Percentiles rank a stretch among this genome's conserved stretches.
These are phyloP conservation scores for Cyanistes caeruleus DNA, from an alignment of 2,113 vertebrate genomes.

Conservation along the genomic window DNA sequence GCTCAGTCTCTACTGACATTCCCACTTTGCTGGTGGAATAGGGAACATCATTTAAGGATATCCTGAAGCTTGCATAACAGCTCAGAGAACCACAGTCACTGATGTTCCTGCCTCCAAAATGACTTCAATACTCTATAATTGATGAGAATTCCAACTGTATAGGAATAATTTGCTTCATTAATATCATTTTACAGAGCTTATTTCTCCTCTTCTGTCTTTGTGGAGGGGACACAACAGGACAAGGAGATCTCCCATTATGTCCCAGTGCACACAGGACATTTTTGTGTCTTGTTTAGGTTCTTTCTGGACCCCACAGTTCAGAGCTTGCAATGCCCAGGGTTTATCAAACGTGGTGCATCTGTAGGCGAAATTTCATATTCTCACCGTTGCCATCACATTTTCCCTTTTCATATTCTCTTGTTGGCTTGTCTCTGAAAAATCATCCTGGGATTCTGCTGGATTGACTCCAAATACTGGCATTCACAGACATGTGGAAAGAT, in stretches of 20 bases:
- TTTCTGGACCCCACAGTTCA: neutral
- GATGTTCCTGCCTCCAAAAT: neutral
- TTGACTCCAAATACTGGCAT: neutral
- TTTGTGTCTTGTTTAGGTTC: neutral
- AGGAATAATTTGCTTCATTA: neutral
- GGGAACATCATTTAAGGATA: neutral
- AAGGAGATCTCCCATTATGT: neutral
- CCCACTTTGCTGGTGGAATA: neutral
- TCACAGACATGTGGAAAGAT: neutral
- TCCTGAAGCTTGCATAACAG: neutral
- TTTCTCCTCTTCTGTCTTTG: neutral
- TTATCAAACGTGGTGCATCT: accelerated
- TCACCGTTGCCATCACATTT: neutral
- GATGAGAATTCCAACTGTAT: neutral
- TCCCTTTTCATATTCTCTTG: neutral
- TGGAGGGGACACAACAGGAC: neutral
- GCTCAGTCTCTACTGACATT: neutral
- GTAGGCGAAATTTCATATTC: neutral
- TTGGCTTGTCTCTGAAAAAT: neutral
- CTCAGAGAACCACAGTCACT: neutral
- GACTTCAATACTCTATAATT: accelerated
- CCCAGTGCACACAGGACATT: neutral
- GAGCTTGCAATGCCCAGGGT: neutral
- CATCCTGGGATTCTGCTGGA: neutral
- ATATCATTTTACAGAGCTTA: neutral